phyloP scores from a whole-genome alignment of 2,113 vertebrate species.

The Choloepus hoffmanni region DNA sequence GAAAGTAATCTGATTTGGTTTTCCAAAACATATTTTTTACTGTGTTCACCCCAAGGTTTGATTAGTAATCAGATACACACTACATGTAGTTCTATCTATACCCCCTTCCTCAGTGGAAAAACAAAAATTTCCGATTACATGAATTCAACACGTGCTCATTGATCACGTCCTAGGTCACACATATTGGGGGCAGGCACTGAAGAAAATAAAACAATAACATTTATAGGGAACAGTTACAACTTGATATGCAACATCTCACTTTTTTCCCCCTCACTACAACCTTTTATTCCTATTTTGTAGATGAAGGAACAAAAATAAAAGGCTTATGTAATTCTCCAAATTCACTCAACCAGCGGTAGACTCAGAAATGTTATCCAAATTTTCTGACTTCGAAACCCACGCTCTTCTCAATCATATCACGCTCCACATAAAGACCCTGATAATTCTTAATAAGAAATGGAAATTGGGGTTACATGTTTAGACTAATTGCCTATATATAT shows the following conservation, averaged over 20 bases:
- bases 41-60: background rate
- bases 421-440: background rate
- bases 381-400: background rate
- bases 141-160: background rate
- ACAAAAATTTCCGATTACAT: background rate
- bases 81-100: background rate
- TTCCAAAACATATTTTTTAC: slow-evolving; percentile 14
- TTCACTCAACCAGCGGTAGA: background rate
- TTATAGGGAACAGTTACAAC: background rate
- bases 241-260: background rate
- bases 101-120: background rate
- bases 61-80: background rate
- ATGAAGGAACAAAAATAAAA: background rate
- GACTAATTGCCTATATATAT: background rate
- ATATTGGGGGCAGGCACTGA: background rate
- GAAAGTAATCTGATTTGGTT: slow-evolving; percentile 9
- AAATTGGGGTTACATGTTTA: background rate
- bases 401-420: background rate
- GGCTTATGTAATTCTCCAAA: background rate
- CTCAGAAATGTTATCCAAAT: background rate
- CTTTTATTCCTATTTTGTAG: slow-evolving; percentile 11
- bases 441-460: slow-evolving; percentile 43
- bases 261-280: background rate
- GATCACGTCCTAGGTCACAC: background rate
- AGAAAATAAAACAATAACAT: background rate